Base-by-base conservation (phyloP, 2,888 invertebrate genomes). In the Drosophila melanosoma region DNA sequence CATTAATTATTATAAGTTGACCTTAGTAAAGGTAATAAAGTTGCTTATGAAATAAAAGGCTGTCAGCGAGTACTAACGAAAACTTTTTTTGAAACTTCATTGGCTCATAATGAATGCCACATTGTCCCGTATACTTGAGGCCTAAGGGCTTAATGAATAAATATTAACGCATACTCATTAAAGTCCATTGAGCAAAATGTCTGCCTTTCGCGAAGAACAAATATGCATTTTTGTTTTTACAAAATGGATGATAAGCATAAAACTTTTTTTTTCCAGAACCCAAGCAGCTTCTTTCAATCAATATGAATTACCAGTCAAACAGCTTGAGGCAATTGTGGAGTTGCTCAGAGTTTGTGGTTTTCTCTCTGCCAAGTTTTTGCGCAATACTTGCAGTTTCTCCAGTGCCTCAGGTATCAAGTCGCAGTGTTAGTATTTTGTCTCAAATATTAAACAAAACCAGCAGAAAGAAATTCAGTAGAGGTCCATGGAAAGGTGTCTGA, bases 251-350 rank as follows among this genome's bases (percentile, higher is more conserved):
- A 63, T 42, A 67, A 51, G 63, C 61, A 52, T 29, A 63, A 69
- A 74, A 63, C 12, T 58, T 73, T 72, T 48, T 38, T 48, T 38
- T 58, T n/a, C 58, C 4, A n/a, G 29, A 35, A 40, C 57, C 42
- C 42, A 35, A 40, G 62, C 64, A 66, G 29, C 49, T 45, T 52
- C 54, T 40, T 53, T 70, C 79, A 80, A 76, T 80, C 76, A 76
- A 79, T 80, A 74, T 80, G 74, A 76, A 73, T 70, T 76, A 54
- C 7, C 23, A 63, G 53, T 40, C 54, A 62, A 53, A 53, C 38
- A 42, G 61, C 58, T 56, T 29, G 38, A 48, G 33, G 52, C 20
- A 10, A 10, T n/a, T 8, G 40, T 42, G 52, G 32, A 32, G 51
- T 38, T 26, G 23, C 33, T 2, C 17, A 26, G 23, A 45, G 23